phyloP scores from a whole-genome alignment of 2,113 vertebrate species.

The Ailurus styani region DNA sequence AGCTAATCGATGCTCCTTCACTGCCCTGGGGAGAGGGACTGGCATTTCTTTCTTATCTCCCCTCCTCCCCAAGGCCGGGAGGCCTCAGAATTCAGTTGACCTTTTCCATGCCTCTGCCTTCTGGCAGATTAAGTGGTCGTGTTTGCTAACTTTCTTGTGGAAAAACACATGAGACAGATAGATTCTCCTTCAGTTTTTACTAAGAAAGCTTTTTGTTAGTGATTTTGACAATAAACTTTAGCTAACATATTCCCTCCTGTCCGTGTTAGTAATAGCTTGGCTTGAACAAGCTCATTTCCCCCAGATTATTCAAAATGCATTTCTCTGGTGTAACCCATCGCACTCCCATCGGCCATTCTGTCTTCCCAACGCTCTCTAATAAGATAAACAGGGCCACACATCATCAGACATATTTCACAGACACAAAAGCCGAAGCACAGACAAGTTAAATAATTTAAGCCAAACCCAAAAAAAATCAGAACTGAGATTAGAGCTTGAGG shows the following conservation, averaged over 20 bases:
- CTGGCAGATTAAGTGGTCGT: conserved; percentile 12
- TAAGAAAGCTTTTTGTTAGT: neutral
- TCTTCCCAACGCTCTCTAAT: neutral
- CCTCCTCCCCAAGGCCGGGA: neutral
- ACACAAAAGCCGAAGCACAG: neutral
- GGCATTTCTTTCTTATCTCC: neutral
- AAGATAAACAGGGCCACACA: neutral
- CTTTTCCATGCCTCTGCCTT: conserved; percentile 30
- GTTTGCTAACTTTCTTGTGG: neutral
- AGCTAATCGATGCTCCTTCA: neutral
- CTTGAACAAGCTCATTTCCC: neutral
- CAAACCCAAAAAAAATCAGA: neutral
- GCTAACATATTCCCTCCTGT: neutral
- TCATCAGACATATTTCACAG: neutral
- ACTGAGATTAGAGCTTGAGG: neutral
- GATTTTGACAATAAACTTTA: neutral
- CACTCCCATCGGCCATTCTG: neutral
- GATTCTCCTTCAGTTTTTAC: conserved; percentile 34
- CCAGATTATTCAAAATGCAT: neutral
- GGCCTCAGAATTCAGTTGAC: neutral
- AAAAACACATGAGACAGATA: neutral
- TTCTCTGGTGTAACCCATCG: neutral
- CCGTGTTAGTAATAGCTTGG: neutral
- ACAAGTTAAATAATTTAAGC: neutral
- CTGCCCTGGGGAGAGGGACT: neutral